A percentile compares a stretch with the other conserved stretches of the same genome.
phyloP scores from a whole-genome alignment of 2,888 invertebrate genomes.

The Acleris holmiana region DNA sequence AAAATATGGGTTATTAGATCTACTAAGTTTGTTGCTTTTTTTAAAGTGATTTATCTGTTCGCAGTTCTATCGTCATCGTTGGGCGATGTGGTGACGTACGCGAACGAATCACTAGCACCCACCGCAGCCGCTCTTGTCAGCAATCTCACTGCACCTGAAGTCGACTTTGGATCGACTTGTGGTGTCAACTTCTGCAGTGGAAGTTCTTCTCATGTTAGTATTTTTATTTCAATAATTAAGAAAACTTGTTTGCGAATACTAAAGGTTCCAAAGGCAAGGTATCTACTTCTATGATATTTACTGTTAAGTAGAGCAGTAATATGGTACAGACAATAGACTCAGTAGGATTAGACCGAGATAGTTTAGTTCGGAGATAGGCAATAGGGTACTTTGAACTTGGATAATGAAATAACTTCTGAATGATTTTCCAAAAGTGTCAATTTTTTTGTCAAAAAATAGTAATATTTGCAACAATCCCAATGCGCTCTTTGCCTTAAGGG shows the following conservation, averaged over 20 bases:
- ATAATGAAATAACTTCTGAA: too few relatives aligned
- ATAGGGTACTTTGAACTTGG: too few relatives aligned
- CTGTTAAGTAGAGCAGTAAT: too few relatives aligned
- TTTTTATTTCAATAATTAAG: not conserved
- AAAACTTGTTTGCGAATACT: not conserved
- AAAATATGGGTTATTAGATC: not conserved
- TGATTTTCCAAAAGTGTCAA: too few relatives aligned
- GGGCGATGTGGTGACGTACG: conserved; percentile 54
- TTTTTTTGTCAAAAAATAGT: too few relatives aligned
- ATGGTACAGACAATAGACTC: too few relatives aligned
- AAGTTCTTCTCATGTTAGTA: conserved; percentile 69
- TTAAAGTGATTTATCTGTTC: not conserved
- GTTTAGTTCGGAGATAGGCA: too few relatives aligned
- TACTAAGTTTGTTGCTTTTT: not conserved
- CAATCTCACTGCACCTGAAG: conserved; percentile 51
- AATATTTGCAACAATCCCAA: too few relatives aligned
- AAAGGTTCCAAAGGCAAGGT: too few relatives aligned
- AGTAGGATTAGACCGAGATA: too few relatives aligned
- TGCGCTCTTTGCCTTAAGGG: too few relatives aligned
- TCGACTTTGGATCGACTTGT: conserved; percentile 85
- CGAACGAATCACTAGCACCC: conserved; percentile 54
- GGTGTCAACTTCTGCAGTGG: conserved; percentile 90
- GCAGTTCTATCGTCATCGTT: conserved; percentile 73
- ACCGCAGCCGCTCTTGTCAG: conserved; percentile 47
- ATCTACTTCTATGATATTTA: too few relatives aligned